Evolutionary conservation across 2,113 vertebrate genomes (phyloP).

Genomic region (Pipra filicauda): DNA sequence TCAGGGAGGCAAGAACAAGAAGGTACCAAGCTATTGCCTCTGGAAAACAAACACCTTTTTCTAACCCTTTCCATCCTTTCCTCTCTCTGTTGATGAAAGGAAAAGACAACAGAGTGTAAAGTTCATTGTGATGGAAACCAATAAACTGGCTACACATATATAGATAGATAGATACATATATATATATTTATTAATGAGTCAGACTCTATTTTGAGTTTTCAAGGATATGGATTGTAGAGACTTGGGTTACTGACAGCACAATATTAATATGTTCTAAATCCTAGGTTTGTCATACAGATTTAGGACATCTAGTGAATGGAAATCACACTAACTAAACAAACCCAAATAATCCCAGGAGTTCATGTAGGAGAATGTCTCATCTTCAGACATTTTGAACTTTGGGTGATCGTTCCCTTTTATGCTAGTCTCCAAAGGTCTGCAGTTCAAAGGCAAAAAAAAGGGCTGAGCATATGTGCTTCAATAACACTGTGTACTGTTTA

Average conservation of each 20-base stretch:
- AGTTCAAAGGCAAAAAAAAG: background rate
- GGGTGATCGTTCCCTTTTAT: conserved; percentile 14
- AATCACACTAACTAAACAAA: background rate
- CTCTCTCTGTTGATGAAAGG: background rate
- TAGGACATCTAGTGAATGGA: background rate
- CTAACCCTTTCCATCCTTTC: background rate
- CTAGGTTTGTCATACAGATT: background rate
- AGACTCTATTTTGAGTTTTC: background rate
- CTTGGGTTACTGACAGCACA: background rate
- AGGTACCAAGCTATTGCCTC: background rate
- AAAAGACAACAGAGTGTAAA: background rate
- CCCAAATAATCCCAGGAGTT: background rate
- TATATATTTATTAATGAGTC: background rate
- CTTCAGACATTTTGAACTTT: background rate
- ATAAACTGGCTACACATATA: background rate
- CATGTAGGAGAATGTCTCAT: background rate
- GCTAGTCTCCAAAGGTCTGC: background rate
- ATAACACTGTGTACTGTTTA: conserved; percentile 21
- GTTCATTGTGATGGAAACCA: background rate
- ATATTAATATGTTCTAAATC: background rate
- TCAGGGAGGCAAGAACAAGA: background rate
- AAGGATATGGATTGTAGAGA: background rate
- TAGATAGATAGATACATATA: background rate
- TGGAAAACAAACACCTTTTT: background rate
- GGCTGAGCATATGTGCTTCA: background rate